Evolutionary conservation across 2,888 invertebrate genomes (phyloP), one percentile per base, ranked within the genome.

Genomic region (Cancer borealis): DNA sequence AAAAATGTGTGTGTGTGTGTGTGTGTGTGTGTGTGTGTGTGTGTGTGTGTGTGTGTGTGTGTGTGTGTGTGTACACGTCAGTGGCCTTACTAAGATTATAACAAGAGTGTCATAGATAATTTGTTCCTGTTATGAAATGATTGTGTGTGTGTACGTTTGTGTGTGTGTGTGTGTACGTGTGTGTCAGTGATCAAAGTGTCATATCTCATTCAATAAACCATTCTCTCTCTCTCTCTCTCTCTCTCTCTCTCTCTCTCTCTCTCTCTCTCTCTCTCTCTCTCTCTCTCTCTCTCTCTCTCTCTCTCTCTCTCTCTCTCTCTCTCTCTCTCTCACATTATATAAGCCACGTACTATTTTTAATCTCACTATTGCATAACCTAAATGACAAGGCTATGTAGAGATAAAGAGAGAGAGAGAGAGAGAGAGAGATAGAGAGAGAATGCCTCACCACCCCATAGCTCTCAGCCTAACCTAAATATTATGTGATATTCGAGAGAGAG

Each of bases 41-140:
- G 88, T 88, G 88, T 88, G 88, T 88, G 88, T 88, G 88, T 88
- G 88, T 88, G 88, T 88, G 88, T 88, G 88, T 88, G 88, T 46
- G 46, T 88, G 4, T 46, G 8, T 14, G 30, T 88, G 30, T 26
- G 88, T 88, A 17, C 26, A 30, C 17, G 30, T 12, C 26, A 12
- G 88, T 88, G 30, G 14, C 45, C 26, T 39, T 17, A 17, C 30
- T 26, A n/a, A n/a, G n/a, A n/a, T n/a, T n/a, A n/a, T n/a, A n/a
- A n/a, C n/a, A n/a, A n/a, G n/a, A n/a, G n/a, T n/a, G n/a, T n/a
- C n/a, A n/a, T n/a, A n/a, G n/a, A n/a, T n/a, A n/a, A n/a, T n/a
- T n/a, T n/a, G n/a, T n/a, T n/a, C n/a, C n/a, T 26, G 6, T n/a
- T n/a, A n/a, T n/a, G n/a, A n/a, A n/a, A n/a, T n/a, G n/a, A n/a